A percentile compares a stretch with the other conserved stretches of the same genome.
Conservation (phyloP, 23 tunicate species). For the Trididemnum nubilum region DNA sequence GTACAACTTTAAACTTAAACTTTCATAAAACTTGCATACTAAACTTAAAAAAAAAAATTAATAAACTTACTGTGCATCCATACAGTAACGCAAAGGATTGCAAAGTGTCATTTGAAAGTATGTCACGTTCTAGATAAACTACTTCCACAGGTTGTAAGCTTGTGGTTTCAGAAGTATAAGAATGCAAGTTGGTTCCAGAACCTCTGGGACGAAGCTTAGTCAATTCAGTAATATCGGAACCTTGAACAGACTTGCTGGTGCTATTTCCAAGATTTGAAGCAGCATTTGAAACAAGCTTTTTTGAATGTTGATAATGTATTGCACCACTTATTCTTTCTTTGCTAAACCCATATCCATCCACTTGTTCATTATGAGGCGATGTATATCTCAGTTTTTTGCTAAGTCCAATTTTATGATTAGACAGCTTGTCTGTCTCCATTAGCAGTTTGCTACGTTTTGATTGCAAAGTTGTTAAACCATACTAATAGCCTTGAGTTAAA, state of each 20-base stretch:
- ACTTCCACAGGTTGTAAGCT: constrained; percentile 39
- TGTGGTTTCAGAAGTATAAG: constrained; percentile 22
- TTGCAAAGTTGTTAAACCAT: too few species aligned
- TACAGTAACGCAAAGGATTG: constrained; percentile 82
- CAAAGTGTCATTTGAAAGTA: constrained; percentile 70
- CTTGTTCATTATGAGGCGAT: background rate
- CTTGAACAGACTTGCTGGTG: background rate
- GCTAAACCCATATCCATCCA: constrained; percentile 8
- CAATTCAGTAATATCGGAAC: constrained; percentile 36
- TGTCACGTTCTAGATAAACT: constrained; percentile 70
- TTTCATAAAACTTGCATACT: too few species aligned
- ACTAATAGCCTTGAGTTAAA: too few species aligned
- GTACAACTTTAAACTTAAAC: too few species aligned
- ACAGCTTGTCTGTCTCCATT: constrained; percentile 39
- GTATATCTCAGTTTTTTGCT: constrained; percentile 21
- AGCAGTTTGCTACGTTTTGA: too few species aligned
- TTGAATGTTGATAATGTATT: background rate
- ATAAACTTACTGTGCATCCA: constrained; percentile 88
- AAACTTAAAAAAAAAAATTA: too few species aligned
- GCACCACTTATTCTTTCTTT: constrained; percentile 1
- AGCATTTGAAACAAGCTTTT: background rate
- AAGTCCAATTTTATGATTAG: constrained; percentile 21
- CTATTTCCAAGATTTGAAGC: background rate
- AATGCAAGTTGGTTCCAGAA: constrained; percentile 10
- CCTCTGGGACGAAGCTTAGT: constrained; percentile 60